Evolutionary conservation across 2,888 invertebrate species (phyloP).

Genomic region (Trachelus iudaicus): DNA sequence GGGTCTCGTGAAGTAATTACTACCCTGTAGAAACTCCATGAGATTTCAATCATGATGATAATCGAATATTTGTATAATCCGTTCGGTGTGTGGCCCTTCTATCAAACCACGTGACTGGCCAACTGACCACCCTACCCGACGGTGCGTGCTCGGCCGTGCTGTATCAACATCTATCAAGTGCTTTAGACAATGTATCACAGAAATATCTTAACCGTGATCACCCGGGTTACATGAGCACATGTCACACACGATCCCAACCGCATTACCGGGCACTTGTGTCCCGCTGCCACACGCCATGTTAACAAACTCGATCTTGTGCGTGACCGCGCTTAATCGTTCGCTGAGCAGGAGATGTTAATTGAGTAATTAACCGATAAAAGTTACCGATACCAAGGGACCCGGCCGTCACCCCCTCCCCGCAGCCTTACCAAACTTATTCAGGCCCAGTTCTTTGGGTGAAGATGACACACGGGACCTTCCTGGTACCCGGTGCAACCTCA

Average conservation of each 20-base stretch:
- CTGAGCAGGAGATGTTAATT: constrained; percentile 30
- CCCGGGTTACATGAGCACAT: constrained; percentile 16
- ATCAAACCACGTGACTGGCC: background rate
- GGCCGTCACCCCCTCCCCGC: background rate
- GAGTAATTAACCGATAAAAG: constrained; percentile 9
- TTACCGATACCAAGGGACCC: background rate
- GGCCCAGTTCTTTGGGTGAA: background rate
- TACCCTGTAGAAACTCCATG: background rate
- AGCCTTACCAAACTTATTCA: background rate
- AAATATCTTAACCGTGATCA: constrained; percentile 20
- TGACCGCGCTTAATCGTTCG: constrained; percentile 10
- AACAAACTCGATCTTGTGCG: constrained; percentile 27
- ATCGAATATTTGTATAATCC: background rate
- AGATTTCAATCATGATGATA: background rate
- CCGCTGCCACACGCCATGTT: constrained; percentile 22
- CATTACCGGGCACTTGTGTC: constrained; percentile 25
- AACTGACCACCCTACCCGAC: background rate
- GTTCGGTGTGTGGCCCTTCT: constrained; percentile 7
- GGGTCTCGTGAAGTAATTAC: background rate
- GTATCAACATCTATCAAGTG: constrained; percentile 6
- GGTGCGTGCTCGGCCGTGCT: background rate
- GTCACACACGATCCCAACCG: constrained; percentile 29
- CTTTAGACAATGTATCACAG: constrained; percentile 18
- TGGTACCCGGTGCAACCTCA: background rate
- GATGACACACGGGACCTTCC: background rate